These are phyloP conservation scores for Grammomys surdaster DNA, from an alignment of 2,113 vertebrate species.

Conservation along the genomic window DNA sequence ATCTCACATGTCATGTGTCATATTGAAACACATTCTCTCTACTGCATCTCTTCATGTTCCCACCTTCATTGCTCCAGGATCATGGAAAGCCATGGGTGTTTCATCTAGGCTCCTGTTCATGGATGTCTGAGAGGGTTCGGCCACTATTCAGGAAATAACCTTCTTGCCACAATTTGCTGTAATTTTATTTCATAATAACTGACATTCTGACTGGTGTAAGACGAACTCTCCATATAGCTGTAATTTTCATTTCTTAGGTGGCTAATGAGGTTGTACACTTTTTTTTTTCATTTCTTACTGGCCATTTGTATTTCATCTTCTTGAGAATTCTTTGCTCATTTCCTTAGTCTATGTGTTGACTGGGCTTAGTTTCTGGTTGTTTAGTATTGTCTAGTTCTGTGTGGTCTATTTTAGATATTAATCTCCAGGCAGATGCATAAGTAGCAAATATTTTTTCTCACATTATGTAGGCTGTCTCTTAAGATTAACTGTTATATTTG, in stretches of 20 bases:
- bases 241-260: not conserved
- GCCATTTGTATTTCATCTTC: not conserved
- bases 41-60: not conserved
- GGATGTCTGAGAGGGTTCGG: not conserved
- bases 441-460: not conserved
- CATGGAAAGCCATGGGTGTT: not conserved
- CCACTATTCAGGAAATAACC: not conserved
- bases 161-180: not conserved
- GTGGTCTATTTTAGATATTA: not conserved
- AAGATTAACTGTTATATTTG: not conserved
- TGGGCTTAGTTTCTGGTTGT: not conserved
- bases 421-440: not conserved
- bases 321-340: not conserved
- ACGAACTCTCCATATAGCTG: not conserved
- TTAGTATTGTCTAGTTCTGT: not conserved
- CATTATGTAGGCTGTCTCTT: not conserved
- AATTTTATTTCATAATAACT: not conserved
- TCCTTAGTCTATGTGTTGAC: not conserved
- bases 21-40: not conserved
- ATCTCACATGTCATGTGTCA: not conserved
- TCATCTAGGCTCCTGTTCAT: not conserved
- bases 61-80: not conserved
- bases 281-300: not conserved
- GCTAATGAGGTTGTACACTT: not conserved
- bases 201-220: not conserved